phyloP scores from a whole-genome alignment of 2,797 vertebrate species.

The Pagetopsis macropterus region DNA sequence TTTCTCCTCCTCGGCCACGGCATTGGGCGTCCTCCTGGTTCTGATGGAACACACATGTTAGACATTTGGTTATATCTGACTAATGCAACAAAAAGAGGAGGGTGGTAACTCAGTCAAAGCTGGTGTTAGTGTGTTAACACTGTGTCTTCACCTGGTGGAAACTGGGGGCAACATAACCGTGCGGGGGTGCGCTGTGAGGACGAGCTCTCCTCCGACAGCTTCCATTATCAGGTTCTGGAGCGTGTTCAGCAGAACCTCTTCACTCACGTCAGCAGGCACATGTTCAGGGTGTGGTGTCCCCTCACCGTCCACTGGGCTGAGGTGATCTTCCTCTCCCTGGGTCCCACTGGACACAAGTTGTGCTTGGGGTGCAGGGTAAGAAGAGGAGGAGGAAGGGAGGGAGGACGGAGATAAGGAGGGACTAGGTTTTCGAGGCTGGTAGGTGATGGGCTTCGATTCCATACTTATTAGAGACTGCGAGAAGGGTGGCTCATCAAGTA shows the following conservation, averaged over 20 bases:
- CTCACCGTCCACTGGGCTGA: background rate
- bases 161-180: conserved; percentile 80
- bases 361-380: background rate
- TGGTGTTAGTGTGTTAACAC: background rate
- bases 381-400: conserved; percentile 24
- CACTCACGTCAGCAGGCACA: conserved; percentile 75
- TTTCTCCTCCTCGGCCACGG: background rate
- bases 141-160: conserved; percentile 50
- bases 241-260: conserved; percentile 87
- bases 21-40: conserved; percentile 13
- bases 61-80: background rate
- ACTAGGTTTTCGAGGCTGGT: conserved; percentile 68
- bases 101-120: background rate
- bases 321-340: conserved; percentile 7
- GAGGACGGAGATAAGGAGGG: conserved; percentile 1
- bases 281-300: background rate
- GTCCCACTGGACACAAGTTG: background rate
- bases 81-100: background rate
- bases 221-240: conserved; percentile 92
- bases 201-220: conserved; percentile 89
- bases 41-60: conserved; percentile 32
- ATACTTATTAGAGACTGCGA: conserved; percentile 71
- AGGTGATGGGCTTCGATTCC: conserved; percentile 80
- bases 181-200: conserved; percentile 84
- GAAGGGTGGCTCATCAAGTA: conserved; percentile 87